Evolutionary conservation across 2,113 vertebrate species (phyloP).

Genomic region (Cochlearius cochlearius): DNA sequence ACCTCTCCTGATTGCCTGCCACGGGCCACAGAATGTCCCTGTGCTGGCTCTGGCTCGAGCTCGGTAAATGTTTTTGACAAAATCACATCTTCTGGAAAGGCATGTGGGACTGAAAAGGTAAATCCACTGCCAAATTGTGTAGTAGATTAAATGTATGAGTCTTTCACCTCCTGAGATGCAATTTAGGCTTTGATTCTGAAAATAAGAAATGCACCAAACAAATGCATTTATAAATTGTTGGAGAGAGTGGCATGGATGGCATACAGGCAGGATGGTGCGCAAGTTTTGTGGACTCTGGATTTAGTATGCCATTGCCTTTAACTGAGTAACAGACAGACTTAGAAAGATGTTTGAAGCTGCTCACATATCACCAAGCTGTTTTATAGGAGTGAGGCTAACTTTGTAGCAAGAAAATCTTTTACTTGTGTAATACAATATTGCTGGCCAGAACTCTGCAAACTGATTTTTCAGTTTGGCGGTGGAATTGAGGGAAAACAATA

Average conservation of each 20-base stretch:
- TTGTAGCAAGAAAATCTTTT: neutral
- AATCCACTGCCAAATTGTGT: neutral
- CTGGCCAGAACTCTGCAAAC: neutral
- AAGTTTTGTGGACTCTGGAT: neutral
- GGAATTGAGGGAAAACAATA: neutral
- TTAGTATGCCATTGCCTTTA: neutral
- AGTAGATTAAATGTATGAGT: neutral
- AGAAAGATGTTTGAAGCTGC: neutral
- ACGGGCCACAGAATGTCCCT: neutral
- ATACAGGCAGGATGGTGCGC: neutral
- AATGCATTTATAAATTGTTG: neutral
- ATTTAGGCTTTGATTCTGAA: neutral
- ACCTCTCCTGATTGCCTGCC: neutral
- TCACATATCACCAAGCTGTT: neutral
- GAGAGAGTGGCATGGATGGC: neutral
- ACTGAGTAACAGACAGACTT: neutral
- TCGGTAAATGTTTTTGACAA: neutral
- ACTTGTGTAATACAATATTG: accelerated
- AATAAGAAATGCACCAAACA: neutral
- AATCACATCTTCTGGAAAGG: neutral
- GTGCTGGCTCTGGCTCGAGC: neutral
- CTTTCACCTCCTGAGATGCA: neutral
- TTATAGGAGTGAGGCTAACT: neutral
- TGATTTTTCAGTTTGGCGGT: neutral
- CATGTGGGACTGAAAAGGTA: neutral